Percentiles rank a stretch among this genome's conserved stretches.
phyloP scores from a whole-genome alignment of 1,140 invertebrate genomes.

The Thalassaphorura encarpata region DNA sequence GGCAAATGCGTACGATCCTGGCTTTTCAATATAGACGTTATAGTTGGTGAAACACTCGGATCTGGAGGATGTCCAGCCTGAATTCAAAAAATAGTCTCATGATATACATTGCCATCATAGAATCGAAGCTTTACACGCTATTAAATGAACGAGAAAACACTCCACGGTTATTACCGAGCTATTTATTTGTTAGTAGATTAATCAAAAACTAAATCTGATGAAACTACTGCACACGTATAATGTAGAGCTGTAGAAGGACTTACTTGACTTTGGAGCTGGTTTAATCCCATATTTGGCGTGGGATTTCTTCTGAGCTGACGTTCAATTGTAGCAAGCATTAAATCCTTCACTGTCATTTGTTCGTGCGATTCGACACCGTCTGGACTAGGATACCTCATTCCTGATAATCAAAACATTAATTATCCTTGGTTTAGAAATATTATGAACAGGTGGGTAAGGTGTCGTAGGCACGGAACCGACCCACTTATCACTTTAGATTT shows the following conservation, averaged over 20 bases:
- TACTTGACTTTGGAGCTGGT: neutral
- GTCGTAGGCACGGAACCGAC: neutral
- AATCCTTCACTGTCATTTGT: constrained; percentile 57
- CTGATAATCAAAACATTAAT: neutral
- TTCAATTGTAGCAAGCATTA: constrained; percentile 64
- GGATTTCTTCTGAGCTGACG: constrained; percentile 56
- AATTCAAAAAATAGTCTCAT: too few relatives aligned
- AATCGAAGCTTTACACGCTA: too few relatives aligned
- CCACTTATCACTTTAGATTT: too few relatives aligned
- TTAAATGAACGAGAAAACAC: too few relatives aligned
- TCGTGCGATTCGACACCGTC: constrained; percentile 27
- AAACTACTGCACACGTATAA: too few relatives aligned
- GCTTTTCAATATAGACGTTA: constrained; percentile 51
- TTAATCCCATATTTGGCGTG: constrained; percentile 29
- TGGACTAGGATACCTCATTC: constrained; percentile 20
- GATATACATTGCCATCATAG: too few relatives aligned
- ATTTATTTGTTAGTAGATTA: too few relatives aligned
- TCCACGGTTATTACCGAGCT: too few relatives aligned
- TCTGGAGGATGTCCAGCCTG: constrained; percentile 33
- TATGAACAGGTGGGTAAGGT: neutral
- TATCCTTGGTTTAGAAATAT: too few relatives aligned
- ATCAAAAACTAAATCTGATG: too few relatives aligned
- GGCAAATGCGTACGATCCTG: constrained; percentile 22
- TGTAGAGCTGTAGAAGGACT: too few relatives aligned
- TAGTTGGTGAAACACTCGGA: constrained; percentile 49